A percentile compares a stretch with the other conserved stretches of the same genome.
These are phyloP conservation scores for Thelaira solivaga DNA, from an alignment of 2,888 invertebrate species.

Conservation along the genomic window DNA sequence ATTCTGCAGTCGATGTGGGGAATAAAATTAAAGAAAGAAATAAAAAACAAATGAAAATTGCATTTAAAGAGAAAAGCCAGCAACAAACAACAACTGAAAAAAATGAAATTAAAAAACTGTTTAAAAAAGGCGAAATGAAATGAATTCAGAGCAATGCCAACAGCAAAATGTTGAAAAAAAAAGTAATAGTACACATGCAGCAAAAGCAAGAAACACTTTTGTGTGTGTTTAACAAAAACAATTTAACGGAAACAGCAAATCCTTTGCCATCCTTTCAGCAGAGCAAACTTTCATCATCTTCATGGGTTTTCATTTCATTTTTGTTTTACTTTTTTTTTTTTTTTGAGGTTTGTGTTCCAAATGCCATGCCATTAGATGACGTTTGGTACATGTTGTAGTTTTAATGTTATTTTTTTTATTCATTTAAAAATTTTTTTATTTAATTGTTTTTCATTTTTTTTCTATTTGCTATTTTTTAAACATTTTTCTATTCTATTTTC, in stretches of 20 bases:
- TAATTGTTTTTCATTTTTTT: constrained; percentile 20
- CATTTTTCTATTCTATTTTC: constrained; percentile 46
- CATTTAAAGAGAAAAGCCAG: constrained; percentile 20
- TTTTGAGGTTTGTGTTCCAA: constrained; percentile 45
- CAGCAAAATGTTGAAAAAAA: constrained; percentile 48
- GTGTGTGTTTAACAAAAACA: not conserved
- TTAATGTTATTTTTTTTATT: constrained; percentile 4
- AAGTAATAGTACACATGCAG: constrained; percentile 27
- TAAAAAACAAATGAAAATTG: constrained; percentile 37
- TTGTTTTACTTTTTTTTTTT: constrained; percentile 24
- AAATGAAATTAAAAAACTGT: constrained; percentile 34
- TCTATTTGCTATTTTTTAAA: constrained; percentile 37
- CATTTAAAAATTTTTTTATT: constrained; percentile 31
- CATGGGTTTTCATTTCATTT: not conserved
- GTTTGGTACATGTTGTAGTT: constrained; percentile 48
- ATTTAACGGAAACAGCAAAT: constrained; percentile 48
- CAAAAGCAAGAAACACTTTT: not conserved
- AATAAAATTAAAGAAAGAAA: constrained; percentile 48
- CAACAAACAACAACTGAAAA: constrained; percentile 6
- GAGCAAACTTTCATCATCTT: constrained; percentile 26
- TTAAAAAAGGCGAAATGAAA: constrained; percentile 47
- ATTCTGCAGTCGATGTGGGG: constrained; percentile 33
- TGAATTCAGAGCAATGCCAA: constrained; percentile 60
- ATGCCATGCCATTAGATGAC: constrained; percentile 53
- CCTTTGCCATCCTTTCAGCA: constrained; percentile 45